phyloP scores from a whole-genome alignment of 2,888 invertebrate genomes.

The Torymus aiolomorphi region DNA sequence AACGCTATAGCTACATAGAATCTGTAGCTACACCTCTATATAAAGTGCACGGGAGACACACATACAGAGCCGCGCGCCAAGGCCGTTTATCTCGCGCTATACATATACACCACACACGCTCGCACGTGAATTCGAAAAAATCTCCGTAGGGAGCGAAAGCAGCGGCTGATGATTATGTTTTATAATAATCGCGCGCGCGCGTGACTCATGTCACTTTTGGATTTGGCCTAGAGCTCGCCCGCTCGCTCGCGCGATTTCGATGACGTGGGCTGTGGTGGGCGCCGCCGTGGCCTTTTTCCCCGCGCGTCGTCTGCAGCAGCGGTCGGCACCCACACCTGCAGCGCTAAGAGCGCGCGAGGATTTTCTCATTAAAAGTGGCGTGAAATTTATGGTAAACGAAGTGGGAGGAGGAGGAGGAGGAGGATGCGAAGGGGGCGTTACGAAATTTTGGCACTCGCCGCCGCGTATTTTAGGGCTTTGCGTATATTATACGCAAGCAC shows the following conservation, averaged over 20 bases:
- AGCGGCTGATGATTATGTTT: too few relatives aligned
- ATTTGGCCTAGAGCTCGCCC: conserved; percentile 58
- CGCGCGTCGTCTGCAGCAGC: background rate
- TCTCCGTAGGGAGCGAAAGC: background rate
- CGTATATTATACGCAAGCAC: too few relatives aligned
- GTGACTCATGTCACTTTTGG: conserved; percentile 62
- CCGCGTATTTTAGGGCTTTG: too few relatives aligned
- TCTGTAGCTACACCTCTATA: conserved; percentile 14
- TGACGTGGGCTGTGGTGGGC: conserved; percentile 61
- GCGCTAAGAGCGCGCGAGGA: background rate
- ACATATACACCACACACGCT: too few relatives aligned
- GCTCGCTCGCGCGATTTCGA: conserved; percentile 51
- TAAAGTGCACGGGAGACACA: conserved; percentile 19
- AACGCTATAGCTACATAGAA: background rate
- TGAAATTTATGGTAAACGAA: conserved; percentile 26
- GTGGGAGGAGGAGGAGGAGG: too few relatives aligned
- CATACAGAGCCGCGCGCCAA: background rate
- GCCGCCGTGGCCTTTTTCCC: conserved; percentile 37
- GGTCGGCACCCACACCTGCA: background rate
- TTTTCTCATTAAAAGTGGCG: background rate
- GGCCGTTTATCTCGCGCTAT: conserved; percentile 11
- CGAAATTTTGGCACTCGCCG: too few relatives aligned
- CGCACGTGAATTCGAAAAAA: conserved; percentile 4
- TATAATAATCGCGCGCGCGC: conserved; percentile 4
- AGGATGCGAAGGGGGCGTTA: too few relatives aligned